Evolutionary conservation across 2,113 vertebrate genomes (phyloP), one percentile per base, ranked within the genome.

Genomic region (Spermophilus dauricus): DNA sequence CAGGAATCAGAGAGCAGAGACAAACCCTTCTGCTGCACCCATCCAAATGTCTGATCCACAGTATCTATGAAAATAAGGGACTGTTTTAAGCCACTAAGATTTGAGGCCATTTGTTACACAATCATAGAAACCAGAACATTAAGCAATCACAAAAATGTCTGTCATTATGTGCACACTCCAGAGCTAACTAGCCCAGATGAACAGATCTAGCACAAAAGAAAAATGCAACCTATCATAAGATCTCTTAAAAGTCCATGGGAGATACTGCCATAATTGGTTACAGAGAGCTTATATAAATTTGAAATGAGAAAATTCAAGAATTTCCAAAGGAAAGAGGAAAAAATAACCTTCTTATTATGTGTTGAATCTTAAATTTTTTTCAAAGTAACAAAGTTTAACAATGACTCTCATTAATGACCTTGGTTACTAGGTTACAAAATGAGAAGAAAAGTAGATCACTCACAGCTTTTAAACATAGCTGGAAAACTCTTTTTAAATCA

Each of bases 341-440:
- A 83, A 69, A 3, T 42, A 70, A 94, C 61, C 45, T 37, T 69
- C 26, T 73, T 45, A 73, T 87, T 72, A 84, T 51, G 34, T 32
- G 32, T 81, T 87, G 51, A 72, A 30, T 69, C 72, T 37, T n/a
- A 56, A 58, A 34, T 16, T 86, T 78, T 58, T 89, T 77, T 67
- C 69, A 77, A 77, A 72, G 56, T 70, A 30, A 81, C 81, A 86
- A 83, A n/a, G 5, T 76, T 92, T 86, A 90, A n/a, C 56, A 13
- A 13, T 88, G 73, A 56, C 37, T 58, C 82, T 86, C 77, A 76
- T 69, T 91, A 87, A 87, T 89, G 58, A 69, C 61, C 56, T 94
- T 92, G 75, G 95, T 95, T 78, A 94, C 85, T 56, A 95, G 58
- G 72, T 86, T 96, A 87, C 78, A 93, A 93, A 82, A 82, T 22